Evolutionary conservation across 2,888 invertebrate genomes (phyloP).

Genomic region (Drosophila maculinotata): DNA sequence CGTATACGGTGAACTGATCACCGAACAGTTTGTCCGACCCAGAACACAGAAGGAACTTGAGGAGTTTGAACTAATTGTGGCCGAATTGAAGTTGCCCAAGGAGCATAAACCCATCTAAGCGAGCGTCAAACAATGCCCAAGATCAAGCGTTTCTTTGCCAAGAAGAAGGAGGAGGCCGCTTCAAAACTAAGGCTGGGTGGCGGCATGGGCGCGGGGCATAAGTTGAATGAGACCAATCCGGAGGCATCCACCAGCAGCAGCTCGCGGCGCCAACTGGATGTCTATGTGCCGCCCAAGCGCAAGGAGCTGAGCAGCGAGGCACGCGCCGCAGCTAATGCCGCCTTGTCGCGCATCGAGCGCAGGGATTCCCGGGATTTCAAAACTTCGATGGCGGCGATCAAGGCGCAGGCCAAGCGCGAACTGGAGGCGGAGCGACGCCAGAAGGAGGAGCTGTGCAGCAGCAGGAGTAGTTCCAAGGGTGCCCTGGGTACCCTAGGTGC

Average conservation of each 20-base stretch:
- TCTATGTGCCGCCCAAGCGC: constrained; percentile 85
- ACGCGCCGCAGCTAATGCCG: constrained; percentile 93
- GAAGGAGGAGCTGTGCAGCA: constrained; percentile 74
- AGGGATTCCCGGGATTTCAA: constrained; percentile 89
- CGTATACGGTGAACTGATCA: constrained; percentile 84
- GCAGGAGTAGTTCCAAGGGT: constrained; percentile 37
- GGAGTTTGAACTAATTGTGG: constrained; percentile 92
- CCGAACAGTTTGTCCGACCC: constrained; percentile 92
- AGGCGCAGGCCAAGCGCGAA: constrained; percentile 93
- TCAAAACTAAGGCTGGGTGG: constrained; percentile 88
- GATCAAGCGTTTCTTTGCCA: constrained; percentile 94
- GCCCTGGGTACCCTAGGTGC: too few relatives aligned
- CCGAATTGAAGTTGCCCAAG: constrained; percentile 92
- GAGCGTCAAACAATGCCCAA: constrained; percentile 87
- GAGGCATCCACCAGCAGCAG: constrained; percentile 85
- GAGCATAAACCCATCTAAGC: constrained; percentile 93
- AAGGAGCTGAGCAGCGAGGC: constrained; percentile 90
- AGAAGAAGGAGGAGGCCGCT: constrained; percentile 93
- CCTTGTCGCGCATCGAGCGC: constrained; percentile 90
- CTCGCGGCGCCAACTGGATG: constrained; percentile 64
- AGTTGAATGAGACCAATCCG: constrained; percentile 87
- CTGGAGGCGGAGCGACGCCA: constrained; percentile 88
- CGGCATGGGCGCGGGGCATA: constrained; percentile 82
- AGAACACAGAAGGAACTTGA: constrained; percentile 92
- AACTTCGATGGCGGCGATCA: constrained; percentile 90